These are phyloP conservation scores for Epinotia brunnichana DNA, from an alignment of 2,888 invertebrate species.

Conservation along the genomic window DNA sequence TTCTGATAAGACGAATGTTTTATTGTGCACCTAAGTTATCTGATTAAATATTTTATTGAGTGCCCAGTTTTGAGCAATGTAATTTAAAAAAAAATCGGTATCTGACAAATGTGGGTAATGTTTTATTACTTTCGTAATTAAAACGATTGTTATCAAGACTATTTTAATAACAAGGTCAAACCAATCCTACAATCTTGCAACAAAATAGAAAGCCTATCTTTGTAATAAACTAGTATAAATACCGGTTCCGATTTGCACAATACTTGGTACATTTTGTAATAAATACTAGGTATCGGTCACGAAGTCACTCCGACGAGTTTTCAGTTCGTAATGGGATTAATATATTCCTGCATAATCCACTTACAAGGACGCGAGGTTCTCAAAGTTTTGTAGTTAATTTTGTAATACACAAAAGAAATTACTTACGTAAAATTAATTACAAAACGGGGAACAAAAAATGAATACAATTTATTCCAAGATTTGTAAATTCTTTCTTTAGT, in stretches of 20 bases:
- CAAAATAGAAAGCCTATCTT: slow-evolving; percentile 41
- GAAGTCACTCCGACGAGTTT: slow-evolving; percentile 28
- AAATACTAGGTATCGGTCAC: slow-evolving; percentile 38
- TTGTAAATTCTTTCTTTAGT: too few species aligned
- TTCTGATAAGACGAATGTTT: too few species aligned
- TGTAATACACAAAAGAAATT: too few species aligned
- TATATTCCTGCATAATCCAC: slow-evolving; percentile 14
- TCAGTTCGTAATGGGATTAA: slow-evolving; percentile 2
- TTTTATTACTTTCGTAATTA: slow-evolving; percentile 20
- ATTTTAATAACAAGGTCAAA: slow-evolving; percentile 25
- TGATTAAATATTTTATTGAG: too few species aligned
- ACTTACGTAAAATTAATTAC: too few species aligned
- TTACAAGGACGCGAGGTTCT: background rate
- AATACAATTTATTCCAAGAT: too few species aligned
- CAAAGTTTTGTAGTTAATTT: background rate
- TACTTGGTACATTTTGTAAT: slow-evolving; percentile 36
- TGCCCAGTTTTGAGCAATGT: too few species aligned
- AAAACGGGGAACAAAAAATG: too few species aligned
- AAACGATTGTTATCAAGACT: slow-evolving; percentile 17
- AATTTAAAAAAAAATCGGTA: background rate
- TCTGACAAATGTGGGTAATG: background rate
- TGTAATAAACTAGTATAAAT: slow-evolving; percentile 35
- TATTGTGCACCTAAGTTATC: too few species aligned
- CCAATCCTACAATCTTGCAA: slow-evolving; percentile 21
- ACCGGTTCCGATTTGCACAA: slow-evolving; percentile 40